A percentile compares a stretch with the other conserved stretches of the same genome.
Conservation (phyloP, 2,888 invertebrate species). For the Lasioglossum vierecki region DNA sequence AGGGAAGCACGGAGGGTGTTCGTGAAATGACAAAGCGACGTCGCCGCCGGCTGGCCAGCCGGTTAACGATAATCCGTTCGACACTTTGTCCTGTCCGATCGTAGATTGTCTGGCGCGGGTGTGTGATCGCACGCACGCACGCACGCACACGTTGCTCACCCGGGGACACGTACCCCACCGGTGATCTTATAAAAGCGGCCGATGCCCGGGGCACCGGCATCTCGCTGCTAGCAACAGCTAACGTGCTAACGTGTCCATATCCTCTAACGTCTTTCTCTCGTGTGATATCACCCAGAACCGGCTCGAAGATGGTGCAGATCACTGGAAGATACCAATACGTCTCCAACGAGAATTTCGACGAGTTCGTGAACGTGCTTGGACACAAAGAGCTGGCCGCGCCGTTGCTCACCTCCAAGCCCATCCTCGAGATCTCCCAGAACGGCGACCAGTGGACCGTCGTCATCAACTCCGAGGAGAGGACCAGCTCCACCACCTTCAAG, state of each 20-base stretch:
- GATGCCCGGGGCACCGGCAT: slow-evolving; percentile 5
- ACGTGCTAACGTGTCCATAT: not conserved
- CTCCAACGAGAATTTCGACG: slow-evolving; percentile 80
- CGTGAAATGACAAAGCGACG: slow-evolving; percentile 54
- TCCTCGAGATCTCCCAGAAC: slow-evolving; percentile 74
- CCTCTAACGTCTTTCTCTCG: not conserved
- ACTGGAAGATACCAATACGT: slow-evolving; percentile 80
- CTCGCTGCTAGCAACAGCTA: slow-evolving; percentile 40
- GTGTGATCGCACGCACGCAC: slow-evolving; percentile 20
- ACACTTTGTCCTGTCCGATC: slow-evolving; percentile 62
- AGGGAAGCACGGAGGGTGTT: slow-evolving; percentile 24
- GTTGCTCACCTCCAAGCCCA: slow-evolving; percentile 78
- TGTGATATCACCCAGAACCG: not conserved
- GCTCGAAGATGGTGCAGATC: slow-evolving; percentile 78
- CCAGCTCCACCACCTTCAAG: slow-evolving; percentile 77
- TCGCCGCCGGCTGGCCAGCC: slow-evolving; percentile 27
- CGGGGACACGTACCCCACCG: slow-evolving; percentile 27
- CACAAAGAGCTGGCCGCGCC: slow-evolving; percentile 69
- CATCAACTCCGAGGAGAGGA: slow-evolving; percentile 77
- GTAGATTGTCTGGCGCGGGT: slow-evolving; percentile 51
- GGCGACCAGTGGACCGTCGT: slow-evolving; percentile 78
- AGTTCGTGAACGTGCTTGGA: slow-evolving; percentile 78
- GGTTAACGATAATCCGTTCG: slow-evolving; percentile 61
- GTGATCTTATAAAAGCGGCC: slow-evolving; percentile 68
- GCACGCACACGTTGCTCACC: not conserved